These are phyloP conservation scores for Gallinago media DNA, from an alignment of 2,113 vertebrate species.

Conservation along the genomic window DNA sequence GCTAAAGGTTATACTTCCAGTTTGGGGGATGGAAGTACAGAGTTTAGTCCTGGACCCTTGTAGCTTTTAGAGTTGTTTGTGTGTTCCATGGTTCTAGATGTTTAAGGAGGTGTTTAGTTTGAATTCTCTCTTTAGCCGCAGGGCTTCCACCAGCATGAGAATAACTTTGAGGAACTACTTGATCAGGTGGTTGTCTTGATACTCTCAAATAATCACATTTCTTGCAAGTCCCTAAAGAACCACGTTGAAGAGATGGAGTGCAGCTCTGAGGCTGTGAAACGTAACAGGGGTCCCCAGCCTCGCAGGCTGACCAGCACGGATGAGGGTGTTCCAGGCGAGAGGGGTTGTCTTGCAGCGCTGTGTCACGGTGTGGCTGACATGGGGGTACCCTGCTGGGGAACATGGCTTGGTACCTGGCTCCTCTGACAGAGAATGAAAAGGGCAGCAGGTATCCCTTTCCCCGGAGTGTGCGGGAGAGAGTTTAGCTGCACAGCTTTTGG, in stretches of 20 bases:
- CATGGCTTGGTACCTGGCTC: not conserved
- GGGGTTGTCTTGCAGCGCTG: not conserved
- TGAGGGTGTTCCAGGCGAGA: fast-evolving
- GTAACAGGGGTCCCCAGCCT: not conserved
- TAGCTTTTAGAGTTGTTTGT: not conserved
- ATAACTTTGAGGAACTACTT: not conserved
- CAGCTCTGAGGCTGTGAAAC: not conserved
- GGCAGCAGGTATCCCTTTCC: not conserved
- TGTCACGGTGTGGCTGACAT: not conserved
- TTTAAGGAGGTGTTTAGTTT: not conserved
- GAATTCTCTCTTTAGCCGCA: not conserved
- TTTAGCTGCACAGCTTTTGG: not conserved
- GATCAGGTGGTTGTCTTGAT: not conserved
- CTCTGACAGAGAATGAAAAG: not conserved
- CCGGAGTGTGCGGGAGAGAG: not conserved
- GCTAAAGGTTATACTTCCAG: not conserved
- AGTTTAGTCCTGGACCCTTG: not conserved
- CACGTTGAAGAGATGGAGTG: not conserved
- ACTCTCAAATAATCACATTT: not conserved
- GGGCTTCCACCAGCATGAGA: not conserved
- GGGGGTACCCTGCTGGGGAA: too few relatives aligned
- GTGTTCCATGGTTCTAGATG: not conserved
- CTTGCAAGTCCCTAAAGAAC: not conserved
- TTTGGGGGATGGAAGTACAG: not conserved
- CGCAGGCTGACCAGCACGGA: not conserved